These are phyloP conservation scores for Phymatocera aterrima DNA, from an alignment of 2,888 invertebrate species.

Conservation along the genomic window DNA sequence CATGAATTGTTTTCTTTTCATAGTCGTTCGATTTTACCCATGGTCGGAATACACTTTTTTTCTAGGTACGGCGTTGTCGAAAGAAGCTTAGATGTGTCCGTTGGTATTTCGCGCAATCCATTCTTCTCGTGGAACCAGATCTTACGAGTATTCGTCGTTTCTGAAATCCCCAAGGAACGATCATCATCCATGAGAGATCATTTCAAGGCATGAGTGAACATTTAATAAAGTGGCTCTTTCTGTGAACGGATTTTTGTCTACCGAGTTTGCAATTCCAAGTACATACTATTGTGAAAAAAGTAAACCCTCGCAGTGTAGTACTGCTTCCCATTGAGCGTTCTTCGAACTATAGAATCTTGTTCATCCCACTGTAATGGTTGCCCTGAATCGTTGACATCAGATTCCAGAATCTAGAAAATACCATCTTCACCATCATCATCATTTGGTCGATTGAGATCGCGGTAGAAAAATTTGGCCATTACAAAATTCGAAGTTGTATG, in stretches of 20 bases:
- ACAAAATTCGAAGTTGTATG: not conserved
- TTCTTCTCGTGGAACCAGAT: conserved; percentile 1
- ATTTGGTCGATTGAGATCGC: not conserved
- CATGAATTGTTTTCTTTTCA: not conserved
- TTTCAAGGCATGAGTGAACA: too few relatives aligned
- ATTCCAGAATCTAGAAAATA: not conserved
- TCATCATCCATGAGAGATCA: not conserved
- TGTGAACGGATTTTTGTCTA: not conserved
- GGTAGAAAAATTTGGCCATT: not conserved
- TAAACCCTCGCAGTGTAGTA: not conserved
- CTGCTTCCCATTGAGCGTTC: not conserved
- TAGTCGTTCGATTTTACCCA: not conserved
- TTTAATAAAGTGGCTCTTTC: too few relatives aligned
- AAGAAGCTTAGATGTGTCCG: not conserved
- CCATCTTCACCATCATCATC: not conserved
- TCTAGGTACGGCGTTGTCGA: not conserved
- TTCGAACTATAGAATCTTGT: not conserved
- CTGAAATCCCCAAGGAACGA: not conserved
- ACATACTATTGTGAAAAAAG: not conserved
- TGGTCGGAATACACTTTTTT: not conserved
- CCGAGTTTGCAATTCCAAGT: not conserved
- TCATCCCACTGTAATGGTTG: not conserved
- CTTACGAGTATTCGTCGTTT: not conserved
- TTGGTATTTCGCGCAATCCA: not conserved
- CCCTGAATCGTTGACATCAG: not conserved